These are phyloP conservation scores for Eonycteris spelaea DNA, from an alignment of 2,113 vertebrate genomes.

Conservation along the genomic window DNA sequence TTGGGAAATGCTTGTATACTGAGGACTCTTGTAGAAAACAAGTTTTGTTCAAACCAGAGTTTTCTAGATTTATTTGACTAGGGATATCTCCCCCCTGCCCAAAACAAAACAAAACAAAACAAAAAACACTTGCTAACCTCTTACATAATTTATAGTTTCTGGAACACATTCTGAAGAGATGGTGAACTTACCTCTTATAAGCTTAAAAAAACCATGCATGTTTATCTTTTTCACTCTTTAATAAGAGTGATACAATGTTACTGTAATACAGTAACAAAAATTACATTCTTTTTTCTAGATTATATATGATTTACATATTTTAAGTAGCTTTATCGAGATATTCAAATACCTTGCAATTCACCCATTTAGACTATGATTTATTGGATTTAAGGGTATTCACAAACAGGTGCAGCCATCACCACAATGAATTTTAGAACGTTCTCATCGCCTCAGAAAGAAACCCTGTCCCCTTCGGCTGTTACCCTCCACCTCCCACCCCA, in stretches of 20 bases:
- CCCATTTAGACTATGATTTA: not conserved
- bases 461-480: not conserved
- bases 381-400: not conserved
- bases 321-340: not conserved
- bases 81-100: not conserved
- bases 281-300: not conserved
- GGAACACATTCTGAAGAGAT: not conserved
- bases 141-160: not conserved
- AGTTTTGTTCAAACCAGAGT: not conserved
- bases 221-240: not conserved
- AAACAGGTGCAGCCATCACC: not conserved
- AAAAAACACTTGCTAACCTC: not conserved
- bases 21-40: not conserved
- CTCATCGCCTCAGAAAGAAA: not conserved
- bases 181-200: not conserved
- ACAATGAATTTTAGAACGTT: not conserved
- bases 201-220: not conserved
- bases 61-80: not conserved
- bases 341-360: not conserved
- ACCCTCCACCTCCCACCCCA: rapidly evolving
- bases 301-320: not conserved
- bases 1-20: not conserved
- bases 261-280: not conserved
- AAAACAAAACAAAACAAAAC: not conserved
- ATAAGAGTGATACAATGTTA: not conserved